These are phyloP conservation scores for Orchesellides sinensis DNA, from an alignment of 2,888 invertebrate genomes.

Conservation along the genomic window DNA sequence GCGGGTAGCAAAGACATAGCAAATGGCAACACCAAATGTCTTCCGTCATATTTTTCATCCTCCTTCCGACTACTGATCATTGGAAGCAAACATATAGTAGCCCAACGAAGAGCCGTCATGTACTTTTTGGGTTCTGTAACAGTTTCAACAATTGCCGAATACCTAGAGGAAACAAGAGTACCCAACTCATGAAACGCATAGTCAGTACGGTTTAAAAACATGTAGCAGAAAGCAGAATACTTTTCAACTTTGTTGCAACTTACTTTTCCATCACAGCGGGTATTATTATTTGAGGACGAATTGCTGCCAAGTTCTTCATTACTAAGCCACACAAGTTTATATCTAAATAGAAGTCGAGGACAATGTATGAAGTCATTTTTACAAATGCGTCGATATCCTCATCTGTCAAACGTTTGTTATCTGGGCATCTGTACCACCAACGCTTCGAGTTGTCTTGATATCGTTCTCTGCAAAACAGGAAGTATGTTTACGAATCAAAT, in stretches of 20 bases:
- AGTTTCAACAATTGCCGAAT: slow-evolving; percentile 81
- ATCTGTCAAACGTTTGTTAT: slow-evolving; percentile 85
- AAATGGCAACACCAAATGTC: slow-evolving; percentile 88
- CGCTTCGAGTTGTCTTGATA: slow-evolving; percentile 78
- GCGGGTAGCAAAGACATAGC: slow-evolving; percentile 90
- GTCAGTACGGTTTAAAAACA: too few relatives aligned
- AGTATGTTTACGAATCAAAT: neutral
- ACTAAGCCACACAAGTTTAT: slow-evolving; percentile 70
- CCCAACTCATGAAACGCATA: too few relatives aligned
- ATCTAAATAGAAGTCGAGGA: slow-evolving; percentile 73
- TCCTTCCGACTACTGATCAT: slow-evolving; percentile 79
- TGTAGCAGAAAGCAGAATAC: neutral
- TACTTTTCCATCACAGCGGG: slow-evolving; percentile 88
- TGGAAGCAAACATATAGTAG: slow-evolving; percentile 84
- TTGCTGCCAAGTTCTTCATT: slow-evolving; percentile 85
- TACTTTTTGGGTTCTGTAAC: slow-evolving; percentile 92
- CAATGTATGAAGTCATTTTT: slow-evolving; percentile 76
- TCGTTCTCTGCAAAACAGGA: slow-evolving; percentile 80
- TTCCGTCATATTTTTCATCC: slow-evolving; percentile 81
- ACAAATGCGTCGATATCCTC: slow-evolving; percentile 90
- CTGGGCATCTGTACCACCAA: slow-evolving; percentile 86
- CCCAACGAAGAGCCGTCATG: slow-evolving; percentile 85
- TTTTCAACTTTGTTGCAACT: slow-evolving; percentile 61
- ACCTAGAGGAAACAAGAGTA: too few relatives aligned
- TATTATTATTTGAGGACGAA: slow-evolving; percentile 89